Conservation (phyloP, 2,797 vertebrate species). For the Enteromius viviparus region DNA sequence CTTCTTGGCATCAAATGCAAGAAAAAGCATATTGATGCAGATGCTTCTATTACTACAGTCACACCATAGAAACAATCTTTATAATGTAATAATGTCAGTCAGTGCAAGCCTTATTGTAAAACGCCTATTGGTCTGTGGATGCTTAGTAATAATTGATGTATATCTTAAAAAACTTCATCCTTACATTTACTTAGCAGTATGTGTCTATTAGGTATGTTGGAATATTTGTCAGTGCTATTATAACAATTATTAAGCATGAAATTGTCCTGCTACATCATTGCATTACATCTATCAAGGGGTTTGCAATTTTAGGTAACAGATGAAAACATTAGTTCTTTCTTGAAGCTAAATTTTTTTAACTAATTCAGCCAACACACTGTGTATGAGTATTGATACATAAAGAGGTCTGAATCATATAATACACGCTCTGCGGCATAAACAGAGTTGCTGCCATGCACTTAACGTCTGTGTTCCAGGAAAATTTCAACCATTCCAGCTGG, state of each 20-base stretch:
- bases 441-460: not conserved
- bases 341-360: not conserved
- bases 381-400: not conserved
- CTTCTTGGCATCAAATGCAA: slow-evolving; percentile 87
- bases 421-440: not conserved
- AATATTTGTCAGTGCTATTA: slow-evolving; percentile 5
- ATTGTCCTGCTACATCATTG: not conserved
- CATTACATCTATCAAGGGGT: not conserved
- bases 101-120: slow-evolving; percentile 10
- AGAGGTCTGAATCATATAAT: not conserved
- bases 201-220: not conserved
- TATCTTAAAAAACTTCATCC: not conserved
- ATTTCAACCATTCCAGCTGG: not conserved
- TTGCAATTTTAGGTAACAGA: not conserved
- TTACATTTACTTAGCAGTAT: not conserved
- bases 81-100: not conserved
- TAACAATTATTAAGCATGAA: slow-evolving; percentile 34
- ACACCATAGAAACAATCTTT: slow-evolving; percentile 8
- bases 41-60: not conserved
- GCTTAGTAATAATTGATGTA: not conserved
- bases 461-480: not conserved
- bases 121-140: not conserved
- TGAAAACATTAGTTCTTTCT: not conserved
- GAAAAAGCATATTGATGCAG: slow-evolving; percentile 65
- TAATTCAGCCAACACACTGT: not conserved